A percentile compares a stretch with the other conserved stretches of the same genome.
Conservation (phyloP, 2,113 vertebrate genomes). For the Lathamus discolor region DNA sequence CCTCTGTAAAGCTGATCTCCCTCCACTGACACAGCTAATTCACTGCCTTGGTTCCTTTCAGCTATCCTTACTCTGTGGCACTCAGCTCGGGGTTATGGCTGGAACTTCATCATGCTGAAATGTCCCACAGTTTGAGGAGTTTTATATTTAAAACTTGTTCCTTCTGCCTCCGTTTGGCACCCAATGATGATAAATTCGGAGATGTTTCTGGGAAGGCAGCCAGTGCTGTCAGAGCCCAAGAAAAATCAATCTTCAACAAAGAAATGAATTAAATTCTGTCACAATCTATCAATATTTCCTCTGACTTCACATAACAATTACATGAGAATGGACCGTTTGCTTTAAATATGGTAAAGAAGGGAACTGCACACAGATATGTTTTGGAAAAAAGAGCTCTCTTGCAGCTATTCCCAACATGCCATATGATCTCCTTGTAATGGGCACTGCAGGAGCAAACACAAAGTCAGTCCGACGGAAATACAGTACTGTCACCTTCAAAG, state of each 20-base stretch:
- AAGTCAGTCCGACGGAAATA: background rate
- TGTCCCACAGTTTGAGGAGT: background rate
- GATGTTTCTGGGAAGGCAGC: conserved; percentile 47
- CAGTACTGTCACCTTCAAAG: background rate
- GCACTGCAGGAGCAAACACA: background rate
- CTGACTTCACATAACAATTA: conserved; percentile 18
- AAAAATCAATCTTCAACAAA: conserved; percentile 59
- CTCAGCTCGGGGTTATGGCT: background rate
- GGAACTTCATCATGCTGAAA: background rate
- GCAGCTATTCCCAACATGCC: background rate
- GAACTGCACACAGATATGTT: background rate
- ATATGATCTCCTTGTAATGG: background rate
- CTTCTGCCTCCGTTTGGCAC: conserved; percentile 1
- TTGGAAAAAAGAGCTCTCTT: background rate
- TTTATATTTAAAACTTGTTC: conserved; percentile 28
- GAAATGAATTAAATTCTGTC: conserved; percentile 58
- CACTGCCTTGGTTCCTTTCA: background rate
- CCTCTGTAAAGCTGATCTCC: background rate
- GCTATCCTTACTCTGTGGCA: background rate
- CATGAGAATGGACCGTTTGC: conserved; percentile 29
- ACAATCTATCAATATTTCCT: conserved; percentile 57
- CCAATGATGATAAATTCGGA: conserved; percentile 42
- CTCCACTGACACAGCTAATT: background rate
- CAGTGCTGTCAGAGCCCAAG: conserved; percentile 29
- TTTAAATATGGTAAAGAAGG: conserved; percentile 47